Evolutionary conservation across 2,113 vertebrate genomes (phyloP), one percentile per base, ranked within the genome.

Genomic region (Pangasianodon hypophthalmus): DNA sequence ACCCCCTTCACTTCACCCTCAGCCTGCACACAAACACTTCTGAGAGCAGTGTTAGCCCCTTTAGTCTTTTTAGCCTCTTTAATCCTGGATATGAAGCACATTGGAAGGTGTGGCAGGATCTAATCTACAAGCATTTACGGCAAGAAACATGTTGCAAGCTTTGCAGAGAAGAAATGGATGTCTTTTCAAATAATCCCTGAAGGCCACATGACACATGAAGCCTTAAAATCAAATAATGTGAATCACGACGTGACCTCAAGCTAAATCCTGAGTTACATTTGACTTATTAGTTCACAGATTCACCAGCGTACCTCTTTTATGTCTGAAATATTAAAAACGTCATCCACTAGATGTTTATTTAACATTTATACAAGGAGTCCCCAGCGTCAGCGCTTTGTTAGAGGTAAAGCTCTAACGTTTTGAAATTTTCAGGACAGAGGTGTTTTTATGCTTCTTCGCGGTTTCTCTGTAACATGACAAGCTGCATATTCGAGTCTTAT

Each of bases 21-120:
- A 92, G 91, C 92, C 91, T 92, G 91, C 92, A 94, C 92, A 92
- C 94, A 94, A 93, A 95, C 93, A 95, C 92, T 94, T 94, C 67
- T 73, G 11, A 26, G 79, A 10, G 11, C 29, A 6, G 5, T 7
- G 1, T 32, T 80, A 81, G 77, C 8, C 14, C 19, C 32, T 46
- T 75, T 37, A 37, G 37, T 1, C 37, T 37, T 37, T 37, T 37
- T 10, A 48, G 10, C 44, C 44, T 79, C 75, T 29, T 79, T 79
- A 79, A 48, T 81, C 48, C 26, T 52, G 48, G 13, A 18, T 52
- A 54, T 52, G 16, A 52, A 80, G 46, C 73, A 77, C 8, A 11
- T 21, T 21, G 73, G 8, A 75, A 71, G 18, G 7, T n/a, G 6
- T 1, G 3, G 19, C 46, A 81, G 79, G 13, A 16, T 81, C 26